These are phyloP conservation scores for Potorous gilbertii DNA, from an alignment of 2,797 vertebrate genomes.

Conservation along the genomic window DNA sequence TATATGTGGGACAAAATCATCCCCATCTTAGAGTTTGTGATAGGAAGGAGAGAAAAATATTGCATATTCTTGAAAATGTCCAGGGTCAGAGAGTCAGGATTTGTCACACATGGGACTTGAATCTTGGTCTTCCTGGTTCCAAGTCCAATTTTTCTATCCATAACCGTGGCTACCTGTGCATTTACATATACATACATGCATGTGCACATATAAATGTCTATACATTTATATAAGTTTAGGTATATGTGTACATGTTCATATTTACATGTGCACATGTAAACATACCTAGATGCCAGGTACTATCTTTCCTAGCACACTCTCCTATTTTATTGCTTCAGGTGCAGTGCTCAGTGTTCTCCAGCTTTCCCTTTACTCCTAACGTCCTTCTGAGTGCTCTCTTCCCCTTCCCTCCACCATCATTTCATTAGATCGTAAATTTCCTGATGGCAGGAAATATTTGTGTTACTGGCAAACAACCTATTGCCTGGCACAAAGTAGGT, in stretches of 20 bases:
- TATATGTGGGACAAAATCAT: neutral
- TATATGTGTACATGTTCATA: neutral
- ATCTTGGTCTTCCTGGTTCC: neutral
- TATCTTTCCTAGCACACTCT: neutral
- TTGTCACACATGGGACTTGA: neutral
- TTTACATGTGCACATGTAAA: accelerated
- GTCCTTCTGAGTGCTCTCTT: neutral
- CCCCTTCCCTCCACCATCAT: accelerated
- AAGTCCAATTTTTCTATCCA: neutral
- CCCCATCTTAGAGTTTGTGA: neutral
- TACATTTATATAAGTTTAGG: neutral
- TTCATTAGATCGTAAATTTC: neutral
- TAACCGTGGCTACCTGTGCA: neutral
- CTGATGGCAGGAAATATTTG: neutral
- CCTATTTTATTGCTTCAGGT: neutral
- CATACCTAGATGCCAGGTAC: neutral
- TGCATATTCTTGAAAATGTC: neutral
- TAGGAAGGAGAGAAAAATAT: neutral
- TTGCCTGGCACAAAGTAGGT: neutral
- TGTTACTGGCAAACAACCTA: neutral
- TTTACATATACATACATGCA: neutral
- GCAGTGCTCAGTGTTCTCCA: neutral
- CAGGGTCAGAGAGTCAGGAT: neutral
- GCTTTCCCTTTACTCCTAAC: neutral
- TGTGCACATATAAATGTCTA: accelerated